A percentile compares a stretch with the other conserved stretches of the same genome.
These are phyloP conservation scores for Monomorium pharaonis DNA, from an alignment of 1,140 invertebrate genomes.

Conservation along the genomic window DNA sequence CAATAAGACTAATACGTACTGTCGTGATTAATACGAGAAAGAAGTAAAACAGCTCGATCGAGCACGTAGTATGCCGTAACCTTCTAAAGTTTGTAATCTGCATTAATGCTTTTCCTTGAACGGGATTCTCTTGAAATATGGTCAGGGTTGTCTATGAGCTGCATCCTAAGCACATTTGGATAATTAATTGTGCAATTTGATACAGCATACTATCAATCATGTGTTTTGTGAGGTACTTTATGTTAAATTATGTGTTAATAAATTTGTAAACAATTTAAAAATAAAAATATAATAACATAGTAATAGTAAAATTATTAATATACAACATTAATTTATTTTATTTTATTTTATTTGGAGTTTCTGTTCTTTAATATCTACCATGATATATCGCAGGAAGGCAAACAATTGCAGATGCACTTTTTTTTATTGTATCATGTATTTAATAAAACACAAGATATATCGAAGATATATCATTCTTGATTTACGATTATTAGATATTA, in stretches of 20 bases:
- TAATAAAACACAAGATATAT: background rate
- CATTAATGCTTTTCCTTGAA: slow-evolving; percentile 28
- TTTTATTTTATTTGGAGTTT: background rate
- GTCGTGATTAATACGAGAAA: slow-evolving; percentile 11
- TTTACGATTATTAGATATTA: slow-evolving; percentile 40
- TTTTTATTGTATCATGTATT: background rate
- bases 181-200: background rate
- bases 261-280: background rate
- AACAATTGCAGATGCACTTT: background rate
- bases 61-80: background rate
- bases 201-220: background rate
- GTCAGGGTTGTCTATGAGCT: background rate
- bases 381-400: background rate
- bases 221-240: background rate
- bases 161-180: background rate
- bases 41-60: background rate
- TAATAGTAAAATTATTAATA: background rate
- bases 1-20: background rate
- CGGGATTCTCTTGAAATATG: slow-evolving; percentile 27
- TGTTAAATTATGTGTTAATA: background rate
- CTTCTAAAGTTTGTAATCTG: slow-evolving; percentile 14
- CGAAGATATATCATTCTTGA: slow-evolving; percentile 19
- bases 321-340: background rate
- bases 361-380: background rate
- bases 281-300: background rate